These are phyloP conservation scores for Elephas maximus DNA, from an alignment of 2,113 vertebrate genomes.

Conservation along the genomic window DNA sequence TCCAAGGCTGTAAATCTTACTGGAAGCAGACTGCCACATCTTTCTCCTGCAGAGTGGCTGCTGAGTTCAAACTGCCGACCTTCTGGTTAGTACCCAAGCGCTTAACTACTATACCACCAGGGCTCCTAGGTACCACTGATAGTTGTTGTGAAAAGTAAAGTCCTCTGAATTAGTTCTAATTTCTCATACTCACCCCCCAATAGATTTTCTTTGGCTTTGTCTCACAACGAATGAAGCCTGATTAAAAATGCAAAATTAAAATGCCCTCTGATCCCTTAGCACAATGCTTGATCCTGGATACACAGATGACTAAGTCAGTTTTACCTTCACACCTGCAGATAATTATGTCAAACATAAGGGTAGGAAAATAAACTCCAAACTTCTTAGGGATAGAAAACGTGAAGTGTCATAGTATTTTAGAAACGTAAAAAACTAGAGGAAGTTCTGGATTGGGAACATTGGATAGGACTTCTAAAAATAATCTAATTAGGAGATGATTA, in stretches of 20 bases:
- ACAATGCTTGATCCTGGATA: background rate
- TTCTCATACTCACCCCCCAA: background rate
- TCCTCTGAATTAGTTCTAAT: background rate
- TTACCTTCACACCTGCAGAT: background rate
- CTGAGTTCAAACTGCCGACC: too few species aligned
- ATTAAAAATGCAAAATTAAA: slow-evolving; percentile 49
- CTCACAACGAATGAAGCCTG: background rate
- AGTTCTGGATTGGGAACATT: slow-evolving; percentile 2
- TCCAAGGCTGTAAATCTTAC: too few species aligned
- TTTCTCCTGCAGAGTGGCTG: too few species aligned
- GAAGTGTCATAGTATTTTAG: slow-evolving; percentile 19
- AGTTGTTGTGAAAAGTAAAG: too few species aligned
- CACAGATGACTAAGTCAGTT: background rate
- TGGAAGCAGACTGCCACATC: too few species aligned
- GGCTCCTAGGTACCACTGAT: too few species aligned
- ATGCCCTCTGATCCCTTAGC: background rate
- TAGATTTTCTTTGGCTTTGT: background rate
- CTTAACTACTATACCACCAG: too few species aligned
- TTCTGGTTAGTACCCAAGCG: too few species aligned
- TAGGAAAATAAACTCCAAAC: background rate
- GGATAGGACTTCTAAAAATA: slow-evolving; percentile 1
- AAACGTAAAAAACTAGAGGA: background rate
- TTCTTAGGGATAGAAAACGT: background rate
- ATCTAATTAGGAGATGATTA: background rate
- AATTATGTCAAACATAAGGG: background rate